Base-by-base conservation (phyloP, 2,797 vertebrate species). In the Columba guinea region DNA sequence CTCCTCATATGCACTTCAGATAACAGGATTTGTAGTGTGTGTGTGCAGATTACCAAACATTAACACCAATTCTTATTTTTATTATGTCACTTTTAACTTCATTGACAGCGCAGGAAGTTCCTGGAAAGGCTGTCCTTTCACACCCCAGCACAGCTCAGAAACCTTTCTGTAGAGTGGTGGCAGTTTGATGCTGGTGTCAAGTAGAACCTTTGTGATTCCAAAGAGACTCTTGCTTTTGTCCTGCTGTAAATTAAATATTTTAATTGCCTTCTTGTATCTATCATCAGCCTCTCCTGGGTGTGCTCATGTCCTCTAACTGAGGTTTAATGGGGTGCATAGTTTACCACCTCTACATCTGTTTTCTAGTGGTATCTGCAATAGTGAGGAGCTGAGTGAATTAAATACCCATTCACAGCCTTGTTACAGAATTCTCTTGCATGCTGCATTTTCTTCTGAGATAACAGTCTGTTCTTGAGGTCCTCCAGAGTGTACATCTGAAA, bases 81-180 rank as follows among this genome's bases (percentile, higher is more conserved):
- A 41, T 60, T 75, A 37, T 18, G 14, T 77, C 22, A 44, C 30
- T 89, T 82, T 68, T 60, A 55, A 8, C 13, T 87, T 21, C 28
- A 16, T 74, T 35, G n/a, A 34, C 28, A 87, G 32, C 20, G 56
- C 23, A 12, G 26, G 7, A 68, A 55, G 7, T 55, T 80, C 11
- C 28, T 32, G 3, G 10, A 53, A 74, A 68, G 14, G 19, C 24
- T 84, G 8, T 49, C 16, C 58, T 84, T 82, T 87, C 26, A n/a
- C 4, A 35, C 18, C 75, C 70, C 15, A 52, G 10, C 20, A 8
- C 22, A n/a, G 24, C 24, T 24, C 11, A 55, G 35, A 56, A 51
- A 2, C 8, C 53, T 20, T 78, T 51, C 18, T 52, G 5, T 53
- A 0, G 1, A 56, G 7, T 7, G 8, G 9, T 41, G 6, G 16